Base-by-base conservation (phyloP, 2,113 vertebrate species). In the Macrotus californicus region DNA sequence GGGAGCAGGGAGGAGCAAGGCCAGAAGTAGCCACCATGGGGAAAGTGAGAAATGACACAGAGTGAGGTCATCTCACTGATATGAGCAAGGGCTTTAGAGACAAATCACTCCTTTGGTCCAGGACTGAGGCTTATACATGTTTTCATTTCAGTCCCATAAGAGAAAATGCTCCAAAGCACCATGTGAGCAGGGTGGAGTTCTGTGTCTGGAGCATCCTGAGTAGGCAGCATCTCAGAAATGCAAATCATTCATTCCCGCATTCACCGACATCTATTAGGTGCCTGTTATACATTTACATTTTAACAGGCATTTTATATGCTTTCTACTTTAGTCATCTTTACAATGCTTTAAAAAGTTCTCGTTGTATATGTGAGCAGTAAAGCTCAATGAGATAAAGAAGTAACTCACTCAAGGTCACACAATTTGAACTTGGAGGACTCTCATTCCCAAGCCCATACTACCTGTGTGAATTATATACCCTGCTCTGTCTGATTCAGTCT, bases 341-440 rank as follows among this genome's bases (percentile, higher is more conserved):
- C n/a, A 66, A 41, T 16, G 43, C 4, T 64, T 67, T 92, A 56
- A 76, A 76, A 96, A 69, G 3, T 4, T 39, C 19, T 88, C 5
- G 16, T 56, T 88, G 14, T 69, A 34, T n/a, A 52, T 7, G 19
- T 73, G 41, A 91, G 10, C 12, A 59, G 3, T 70, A 86, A 87
- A 91, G n/a, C 22, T 73, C 34, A 72, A 48, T 90, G 21, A 83
- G 8, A 31, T 59, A 91, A 96, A 94, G 39, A 87, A 93, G 19
- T 77, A 82, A 12, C 24, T 69, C 12, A 50, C 0, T 46, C 41
- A 94, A 61, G 46, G 36, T 87, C 46, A 93, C 6, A 16, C 21
- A 16, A 0, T 64, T 76, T 94, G 75, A 79, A 89, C 48, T 6
- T 41, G 19, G 1, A 94, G 2, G 26, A 80, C 69, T n/a, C 13